Evolutionary conservation across 2,888 invertebrate genomes (phyloP).

Genomic region (Ptilodon capucinus): DNA sequence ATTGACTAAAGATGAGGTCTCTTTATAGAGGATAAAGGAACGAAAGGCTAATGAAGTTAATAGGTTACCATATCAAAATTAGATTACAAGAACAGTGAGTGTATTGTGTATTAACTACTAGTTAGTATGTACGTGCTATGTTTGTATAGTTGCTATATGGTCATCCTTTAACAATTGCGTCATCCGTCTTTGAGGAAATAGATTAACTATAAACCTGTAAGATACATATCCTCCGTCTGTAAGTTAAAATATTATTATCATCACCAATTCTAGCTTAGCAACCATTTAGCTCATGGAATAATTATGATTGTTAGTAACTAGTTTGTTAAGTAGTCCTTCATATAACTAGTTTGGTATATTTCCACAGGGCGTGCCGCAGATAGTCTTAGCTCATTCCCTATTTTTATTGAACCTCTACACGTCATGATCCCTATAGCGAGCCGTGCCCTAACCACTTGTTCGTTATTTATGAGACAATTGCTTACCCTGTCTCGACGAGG

Average conservation of each 20-base stretch:
- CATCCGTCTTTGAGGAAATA: neutral
- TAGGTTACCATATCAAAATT: neutral
- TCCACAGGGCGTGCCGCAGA: neutral
- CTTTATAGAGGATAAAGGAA: neutral
- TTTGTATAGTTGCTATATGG: neutral
- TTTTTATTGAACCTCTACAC: constrained; percentile 16
- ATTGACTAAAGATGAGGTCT: neutral
- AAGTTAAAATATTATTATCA: too few relatives aligned
- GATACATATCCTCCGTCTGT: too few relatives aligned
- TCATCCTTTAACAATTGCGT: neutral
- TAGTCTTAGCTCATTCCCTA: constrained; percentile 5
- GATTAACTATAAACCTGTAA: neutral
- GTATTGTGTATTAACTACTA: neutral
- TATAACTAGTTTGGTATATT: neutral
- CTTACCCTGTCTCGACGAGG: neutral
- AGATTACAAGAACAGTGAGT: neutral
- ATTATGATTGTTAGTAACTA: too few relatives aligned
- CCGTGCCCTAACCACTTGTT: constrained; percentile 19
- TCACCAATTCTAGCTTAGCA: too few relatives aligned
- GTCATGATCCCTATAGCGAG: constrained; percentile 12
- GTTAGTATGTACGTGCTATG: neutral
- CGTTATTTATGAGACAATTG: constrained; percentile 23
- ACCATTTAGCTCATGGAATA: too few relatives aligned
- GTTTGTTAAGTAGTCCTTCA: neutral
- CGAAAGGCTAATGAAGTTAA: neutral